phyloP scores from a whole-genome alignment of 2,888 invertebrate genomes.

The Troilus luridus region DNA sequence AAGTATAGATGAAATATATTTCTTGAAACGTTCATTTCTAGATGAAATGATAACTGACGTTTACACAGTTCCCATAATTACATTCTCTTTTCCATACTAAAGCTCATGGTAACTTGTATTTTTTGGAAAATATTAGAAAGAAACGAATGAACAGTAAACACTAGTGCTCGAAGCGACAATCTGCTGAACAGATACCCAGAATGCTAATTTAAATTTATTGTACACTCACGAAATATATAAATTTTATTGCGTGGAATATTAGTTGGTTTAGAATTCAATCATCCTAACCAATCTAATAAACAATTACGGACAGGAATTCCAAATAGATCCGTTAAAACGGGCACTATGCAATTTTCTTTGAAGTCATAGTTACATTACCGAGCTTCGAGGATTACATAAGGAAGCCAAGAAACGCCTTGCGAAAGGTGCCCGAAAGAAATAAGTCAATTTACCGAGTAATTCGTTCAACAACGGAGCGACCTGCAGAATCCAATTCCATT shows the following conservation, averaged over 20 bases:
- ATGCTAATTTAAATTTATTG: too few species aligned
- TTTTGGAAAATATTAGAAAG: too few species aligned
- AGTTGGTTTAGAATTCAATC: neutral
- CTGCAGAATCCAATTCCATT: neutral
- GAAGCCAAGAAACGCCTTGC: neutral
- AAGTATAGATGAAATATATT: too few species aligned
- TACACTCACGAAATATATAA: too few species aligned
- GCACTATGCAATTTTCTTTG: neutral
- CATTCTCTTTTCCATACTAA: too few species aligned
- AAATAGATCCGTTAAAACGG: neutral
- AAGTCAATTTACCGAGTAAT: slow-evolving; percentile 2
- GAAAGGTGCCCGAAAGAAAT: slow-evolving; percentile 26
- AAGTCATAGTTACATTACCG: neutral
- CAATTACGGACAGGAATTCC: neutral
- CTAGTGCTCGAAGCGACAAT: too few species aligned
- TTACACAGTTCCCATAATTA: too few species aligned
- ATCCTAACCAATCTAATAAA: neutral
- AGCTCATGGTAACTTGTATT: too few species aligned
- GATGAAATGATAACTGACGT: too few species aligned
- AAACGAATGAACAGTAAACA: too few species aligned
- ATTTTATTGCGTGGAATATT: neutral
- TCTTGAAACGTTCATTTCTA: too few species aligned
- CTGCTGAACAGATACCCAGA: too few species aligned
- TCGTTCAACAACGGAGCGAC: neutral
- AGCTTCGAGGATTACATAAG: neutral